Conservation (phyloP, 2,888 invertebrate species). For the Apomyelois bistriatella region DNA sequence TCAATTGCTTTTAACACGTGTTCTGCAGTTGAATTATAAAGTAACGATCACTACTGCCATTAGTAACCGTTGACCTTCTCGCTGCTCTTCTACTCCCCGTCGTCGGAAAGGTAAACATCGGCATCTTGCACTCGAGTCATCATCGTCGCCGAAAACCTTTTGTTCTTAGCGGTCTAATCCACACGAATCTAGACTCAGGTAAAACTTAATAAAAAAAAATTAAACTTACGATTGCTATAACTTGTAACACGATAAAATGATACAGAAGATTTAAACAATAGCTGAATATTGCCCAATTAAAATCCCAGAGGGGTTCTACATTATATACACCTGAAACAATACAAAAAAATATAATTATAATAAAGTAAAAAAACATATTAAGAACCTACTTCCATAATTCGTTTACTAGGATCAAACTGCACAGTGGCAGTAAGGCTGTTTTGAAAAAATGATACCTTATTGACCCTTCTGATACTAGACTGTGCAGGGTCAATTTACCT, state of each 20-base stretch:
- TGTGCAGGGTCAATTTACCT: no score
- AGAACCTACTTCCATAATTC: no score
- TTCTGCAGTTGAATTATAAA: no score
- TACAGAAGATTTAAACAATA: constrained; percentile 89
- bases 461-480: no score
- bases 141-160: not conserved
- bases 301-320: constrained; percentile 86
- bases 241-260: constrained; percentile 90
- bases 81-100: no score
- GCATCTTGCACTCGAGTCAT: not conserved
- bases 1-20: no score
- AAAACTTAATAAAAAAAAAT: not conserved
- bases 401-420: no score
- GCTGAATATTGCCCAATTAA: constrained; percentile 89
- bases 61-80: no score
- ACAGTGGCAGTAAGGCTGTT: no score
- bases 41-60: no score
- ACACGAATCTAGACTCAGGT: not conserved
- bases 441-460: no score
- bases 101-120: no score
- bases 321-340: constrained; percentile 88
- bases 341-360: not conserved
- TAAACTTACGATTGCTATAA: constrained; percentile 81
- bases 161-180: not conserved
- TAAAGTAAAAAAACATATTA: constrained; percentile 12